Evolutionary conservation across 2,797 vertebrate species (phyloP).

Genomic region (Benthosema pterotum): DNA sequence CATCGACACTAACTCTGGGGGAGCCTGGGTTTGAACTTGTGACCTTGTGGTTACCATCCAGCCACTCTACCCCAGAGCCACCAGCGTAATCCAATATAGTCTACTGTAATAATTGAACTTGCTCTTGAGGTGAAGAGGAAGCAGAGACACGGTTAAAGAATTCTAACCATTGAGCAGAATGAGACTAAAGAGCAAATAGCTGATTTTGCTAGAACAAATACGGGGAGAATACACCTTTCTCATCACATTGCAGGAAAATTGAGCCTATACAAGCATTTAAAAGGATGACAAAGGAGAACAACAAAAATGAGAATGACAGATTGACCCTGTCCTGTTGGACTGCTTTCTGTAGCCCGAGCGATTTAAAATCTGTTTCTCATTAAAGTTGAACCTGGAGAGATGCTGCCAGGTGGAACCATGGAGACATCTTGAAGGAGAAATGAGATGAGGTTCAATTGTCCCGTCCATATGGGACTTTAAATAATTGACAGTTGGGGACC

Average conservation of each 20-base stretch:
- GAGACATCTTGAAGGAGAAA: conserved; percentile 13
- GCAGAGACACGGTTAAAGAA: too few relatives aligned
- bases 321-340: conserved; percentile 9
- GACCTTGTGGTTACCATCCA: too few relatives aligned
- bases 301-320: conserved; percentile 13
- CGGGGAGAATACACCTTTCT: too few relatives aligned
- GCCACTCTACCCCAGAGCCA: too few relatives aligned
- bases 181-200: too few relatives aligned
- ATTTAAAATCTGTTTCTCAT: conserved; percentile 22
- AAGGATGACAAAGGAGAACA: background rate
- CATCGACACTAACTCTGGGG: too few relatives aligned
- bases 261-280: background rate
- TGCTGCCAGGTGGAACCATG: background rate
- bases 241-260: background rate
- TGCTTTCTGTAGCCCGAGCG: background rate
- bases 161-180: too few relatives aligned
- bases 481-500: conserved; percentile 17
- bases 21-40: too few relatives aligned
- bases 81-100: too few relatives aligned
- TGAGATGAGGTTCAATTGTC: conserved; percentile 3
- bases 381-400: conserved; percentile 1
- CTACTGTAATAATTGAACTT: too few relatives aligned
- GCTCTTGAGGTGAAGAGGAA: too few relatives aligned
- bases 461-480: conserved; percentile 27
- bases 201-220: too few relatives aligned